Evolutionary conservation across 1,140 invertebrate genomes (phyloP).

Genomic region (Agrypnia vestita): DNA sequence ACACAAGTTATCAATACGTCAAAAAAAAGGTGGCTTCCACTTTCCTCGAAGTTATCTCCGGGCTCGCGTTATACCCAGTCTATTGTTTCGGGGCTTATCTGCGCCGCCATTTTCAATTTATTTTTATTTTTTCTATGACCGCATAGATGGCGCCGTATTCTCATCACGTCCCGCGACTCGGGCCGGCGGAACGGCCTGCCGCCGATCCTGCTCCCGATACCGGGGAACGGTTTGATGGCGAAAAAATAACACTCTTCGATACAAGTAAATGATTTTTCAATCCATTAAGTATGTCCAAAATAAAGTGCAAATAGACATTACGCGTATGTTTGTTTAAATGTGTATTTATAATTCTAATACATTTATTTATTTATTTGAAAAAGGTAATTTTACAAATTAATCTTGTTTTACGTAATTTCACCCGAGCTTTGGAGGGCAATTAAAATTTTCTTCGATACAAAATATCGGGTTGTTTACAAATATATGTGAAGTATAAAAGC

Average conservation of each 20-base stretch:
- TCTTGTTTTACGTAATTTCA: no score
- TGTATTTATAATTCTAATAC: no score
- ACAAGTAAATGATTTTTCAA: no score
- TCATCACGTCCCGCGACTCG: slow-evolving; percentile 5
- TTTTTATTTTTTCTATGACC: slow-evolving; percentile 44
- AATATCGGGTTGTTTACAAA: no score
- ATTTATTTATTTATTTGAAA: no score
- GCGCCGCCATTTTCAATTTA: slow-evolving; percentile 35
- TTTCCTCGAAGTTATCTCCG: slow-evolving; percentile 24
- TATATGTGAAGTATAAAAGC: no score
- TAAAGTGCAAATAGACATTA: no score
- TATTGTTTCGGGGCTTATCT: slow-evolving; percentile 39
- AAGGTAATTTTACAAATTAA: no score
- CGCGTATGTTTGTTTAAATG: no score
- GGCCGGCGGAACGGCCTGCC: background rate
- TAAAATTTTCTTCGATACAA: no score
- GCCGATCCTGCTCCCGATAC: background rate
- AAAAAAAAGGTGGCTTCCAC: slow-evolving; percentile 8
- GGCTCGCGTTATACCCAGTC: slow-evolving; percentile 30
- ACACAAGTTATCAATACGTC: slow-evolving; percentile 27
- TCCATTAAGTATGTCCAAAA: no score
- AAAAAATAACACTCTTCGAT: background rate
- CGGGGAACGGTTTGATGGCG: background rate
- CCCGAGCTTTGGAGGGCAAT: no score
- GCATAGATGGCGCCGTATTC: slow-evolving; percentile 35